Conservation (phyloP, 2,113 vertebrate genomes). For the Paraplagusia blochii region DNA sequence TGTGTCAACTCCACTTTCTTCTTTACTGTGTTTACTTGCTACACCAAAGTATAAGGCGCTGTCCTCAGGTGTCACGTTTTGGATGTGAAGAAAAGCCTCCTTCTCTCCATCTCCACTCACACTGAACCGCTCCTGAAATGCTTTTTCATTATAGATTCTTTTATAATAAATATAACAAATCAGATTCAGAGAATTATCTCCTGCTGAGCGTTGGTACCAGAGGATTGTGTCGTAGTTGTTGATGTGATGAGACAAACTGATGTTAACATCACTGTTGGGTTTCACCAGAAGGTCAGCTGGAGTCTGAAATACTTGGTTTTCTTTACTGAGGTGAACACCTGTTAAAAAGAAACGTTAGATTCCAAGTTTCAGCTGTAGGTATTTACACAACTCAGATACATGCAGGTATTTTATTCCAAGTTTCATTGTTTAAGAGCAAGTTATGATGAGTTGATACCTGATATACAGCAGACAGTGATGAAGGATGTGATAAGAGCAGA, state of each 20-base stretch:
- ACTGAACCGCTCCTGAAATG: slow-evolving; percentile 19
- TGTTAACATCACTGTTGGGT: background rate
- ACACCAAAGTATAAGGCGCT: slow-evolving; percentile 64
- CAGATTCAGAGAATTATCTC: slow-evolving; percentile 30
- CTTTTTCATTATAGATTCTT: background rate
- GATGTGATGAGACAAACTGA: slow-evolving; percentile 38
- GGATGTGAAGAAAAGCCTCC: slow-evolving; percentile 36
- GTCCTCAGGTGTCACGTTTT: slow-evolving; percentile 35
- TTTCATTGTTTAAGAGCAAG: background rate
- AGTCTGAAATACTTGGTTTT: slow-evolving; percentile 44
- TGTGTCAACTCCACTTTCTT: slow-evolving; percentile 20
- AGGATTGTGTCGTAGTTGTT: slow-evolving; percentile 39
- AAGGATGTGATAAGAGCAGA: slow-evolving; percentile 4
- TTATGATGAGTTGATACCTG: slow-evolving; percentile 29
- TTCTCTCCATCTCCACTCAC: slow-evolving; percentile 54
- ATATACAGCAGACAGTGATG: slow-evolving; percentile 20
- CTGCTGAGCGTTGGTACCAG: slow-evolving; percentile 54
- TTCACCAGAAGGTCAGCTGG: slow-evolving; percentile 26
- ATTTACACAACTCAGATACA: too few relatives aligned
- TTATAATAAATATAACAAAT: slow-evolving; percentile 31
- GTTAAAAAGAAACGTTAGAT: background rate
- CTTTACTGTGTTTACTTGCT: slow-evolving; percentile 49
- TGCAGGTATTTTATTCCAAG: background rate
- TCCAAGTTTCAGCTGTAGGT: background rate
- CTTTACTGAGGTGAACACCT: slow-evolving; percentile 1